These are phyloP conservation scores for Caenorhabditis sulstoni DNA, from an alignment of 2,888 invertebrate genomes.

Conservation along the genomic window DNA sequence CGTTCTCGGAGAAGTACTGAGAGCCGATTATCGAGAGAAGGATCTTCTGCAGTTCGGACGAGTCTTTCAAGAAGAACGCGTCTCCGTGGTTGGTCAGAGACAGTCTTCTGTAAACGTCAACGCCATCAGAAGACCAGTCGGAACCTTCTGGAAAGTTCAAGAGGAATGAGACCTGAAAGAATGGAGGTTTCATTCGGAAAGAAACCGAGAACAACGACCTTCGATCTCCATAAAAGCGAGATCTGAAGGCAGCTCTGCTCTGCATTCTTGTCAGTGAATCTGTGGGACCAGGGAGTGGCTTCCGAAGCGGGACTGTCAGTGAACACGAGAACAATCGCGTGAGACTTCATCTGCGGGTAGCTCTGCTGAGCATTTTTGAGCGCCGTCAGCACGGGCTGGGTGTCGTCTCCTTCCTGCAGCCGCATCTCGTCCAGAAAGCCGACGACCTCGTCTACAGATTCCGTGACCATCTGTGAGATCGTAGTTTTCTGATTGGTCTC, in stretches of 20 bases:
- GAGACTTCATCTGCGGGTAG: slow-evolving; percentile 48
- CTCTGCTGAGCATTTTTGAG: slow-evolving; percentile 43
- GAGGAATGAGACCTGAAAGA: slow-evolving; percentile 22
- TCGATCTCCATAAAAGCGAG: slow-evolving; percentile 60
- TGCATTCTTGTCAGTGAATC: slow-evolving; percentile 40
- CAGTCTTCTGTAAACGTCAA: slow-evolving; percentile 34
- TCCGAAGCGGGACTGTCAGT: slow-evolving; percentile 44
- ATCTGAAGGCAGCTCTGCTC: slow-evolving; percentile 50
- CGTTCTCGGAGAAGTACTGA: slow-evolving; percentile 40
- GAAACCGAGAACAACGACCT: slow-evolving; percentile 1
- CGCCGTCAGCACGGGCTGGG: slow-evolving; percentile 46
- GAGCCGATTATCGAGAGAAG: slow-evolving; percentile 25
- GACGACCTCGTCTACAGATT: not conserved
- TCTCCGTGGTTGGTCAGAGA: slow-evolving; percentile 36
- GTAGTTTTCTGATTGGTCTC: not conserved
- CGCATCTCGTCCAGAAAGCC: slow-evolving; percentile 13
- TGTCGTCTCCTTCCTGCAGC: slow-evolving; percentile 39
- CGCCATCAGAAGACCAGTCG: slow-evolving; percentile 21
- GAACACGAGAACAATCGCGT: slow-evolving; percentile 41
- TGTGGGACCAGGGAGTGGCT: slow-evolving; percentile 41
- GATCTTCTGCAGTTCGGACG: slow-evolving; percentile 6
- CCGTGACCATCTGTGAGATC: not conserved
- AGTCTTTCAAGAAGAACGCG: slow-evolving; percentile 20
- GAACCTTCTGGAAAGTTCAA: slow-evolving; percentile 8
- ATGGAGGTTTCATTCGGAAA: not conserved